Evolutionary conservation across 2,888 invertebrate genomes (phyloP).

Genomic region (Sisyra terminalis): DNA sequence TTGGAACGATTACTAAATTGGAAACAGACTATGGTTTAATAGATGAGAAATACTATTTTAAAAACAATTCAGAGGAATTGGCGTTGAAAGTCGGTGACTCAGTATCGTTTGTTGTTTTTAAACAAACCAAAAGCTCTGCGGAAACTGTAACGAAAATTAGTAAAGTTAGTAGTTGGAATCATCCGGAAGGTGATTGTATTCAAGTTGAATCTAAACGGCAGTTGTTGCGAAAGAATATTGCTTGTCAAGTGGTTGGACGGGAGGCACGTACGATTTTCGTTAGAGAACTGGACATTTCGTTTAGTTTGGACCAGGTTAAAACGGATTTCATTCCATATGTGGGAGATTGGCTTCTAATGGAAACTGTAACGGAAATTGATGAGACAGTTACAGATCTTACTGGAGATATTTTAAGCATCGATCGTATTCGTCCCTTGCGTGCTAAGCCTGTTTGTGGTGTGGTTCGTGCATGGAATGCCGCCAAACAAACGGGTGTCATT

Average conservation of each 20-base stretch:
- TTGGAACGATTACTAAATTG: slow-evolving; percentile 44
- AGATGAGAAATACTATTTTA: slow-evolving; percentile 39
- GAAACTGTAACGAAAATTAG: slow-evolving; percentile 33
- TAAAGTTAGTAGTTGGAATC: slow-evolving; percentile 27
- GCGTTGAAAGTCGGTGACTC: slow-evolving; percentile 32
- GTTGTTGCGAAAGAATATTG: slow-evolving; percentile 19
- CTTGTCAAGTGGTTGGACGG: slow-evolving; percentile 26
- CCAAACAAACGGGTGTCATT: slow-evolving; percentile 33
- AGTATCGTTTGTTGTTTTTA: slow-evolving; percentile 37
- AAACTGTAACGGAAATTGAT: slow-evolving; percentile 43
- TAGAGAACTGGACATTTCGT: slow-evolving; percentile 34
- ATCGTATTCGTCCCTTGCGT: slow-evolving; percentile 41
- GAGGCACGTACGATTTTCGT: slow-evolving; percentile 27
- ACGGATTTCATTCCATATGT: slow-evolving; percentile 47
- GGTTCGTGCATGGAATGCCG: slow-evolving; percentile 27
- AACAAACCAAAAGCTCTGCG: slow-evolving; percentile 25
- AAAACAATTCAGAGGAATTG: slow-evolving; percentile 23
- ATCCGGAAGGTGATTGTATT: slow-evolving; percentile 19
- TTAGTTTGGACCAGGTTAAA: slow-evolving; percentile 42
- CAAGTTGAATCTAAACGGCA: slow-evolving; percentile 12
- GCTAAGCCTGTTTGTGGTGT: slow-evolving; percentile 33
- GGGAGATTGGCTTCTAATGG: slow-evolving; percentile 53
- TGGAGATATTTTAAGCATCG: slow-evolving; percentile 43
- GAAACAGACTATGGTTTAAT: slow-evolving; percentile 33
- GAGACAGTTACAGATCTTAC: slow-evolving; percentile 30